Evolutionary conservation across 2,888 invertebrate species (phyloP), one percentile per base, ranked within the genome.

Genomic region (Hemistola chrysoprasaria): DNA sequence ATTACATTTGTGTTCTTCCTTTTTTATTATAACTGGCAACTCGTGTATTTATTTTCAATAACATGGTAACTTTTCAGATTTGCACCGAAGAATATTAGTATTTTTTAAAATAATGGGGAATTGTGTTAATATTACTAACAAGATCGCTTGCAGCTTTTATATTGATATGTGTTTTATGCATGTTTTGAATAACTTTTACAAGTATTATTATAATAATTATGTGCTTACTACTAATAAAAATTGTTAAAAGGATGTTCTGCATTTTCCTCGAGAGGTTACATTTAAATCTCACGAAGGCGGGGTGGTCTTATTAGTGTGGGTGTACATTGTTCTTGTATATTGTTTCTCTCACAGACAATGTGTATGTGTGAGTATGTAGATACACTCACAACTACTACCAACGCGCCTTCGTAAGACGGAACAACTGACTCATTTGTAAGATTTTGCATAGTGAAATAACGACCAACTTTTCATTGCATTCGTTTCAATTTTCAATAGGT

Each of bases 51-150:
- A 33, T 40, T 27, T 32, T 34, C 31, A 10, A 22, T 40, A 32
- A 49, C 29, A 21, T 45, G 29, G 39, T 44, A 42, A 47, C 31
- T 22, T 85, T 84, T 59, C 88, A 88, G 88, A 86, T 88, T 88
- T 66, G 87, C 79, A 56, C 88, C 88, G 61, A 87, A 87, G 80
- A 87, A 87, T 73, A 81, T 88, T 67, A 87, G 84, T 62, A 88
- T 88, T 62, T 88, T 71, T 65, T 88, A 71, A 79, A 53, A 8
- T 32, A 30, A 33, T 38, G 35, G 16, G 8, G 11, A 37, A 23
- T n/a, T n/a, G n/a, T n/a, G 36, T 46, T 33, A 52, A 28, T 10
- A 34, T 43, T 52, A 59, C 57, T 59, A 56, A 48, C 41, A 40
- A 31, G 39, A 41, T 28, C 26, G 48, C 40, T 38, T 42, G 35